Base-by-base conservation (phyloP, 2,113 vertebrate genomes). In the Periophthalmus modestus region DNA sequence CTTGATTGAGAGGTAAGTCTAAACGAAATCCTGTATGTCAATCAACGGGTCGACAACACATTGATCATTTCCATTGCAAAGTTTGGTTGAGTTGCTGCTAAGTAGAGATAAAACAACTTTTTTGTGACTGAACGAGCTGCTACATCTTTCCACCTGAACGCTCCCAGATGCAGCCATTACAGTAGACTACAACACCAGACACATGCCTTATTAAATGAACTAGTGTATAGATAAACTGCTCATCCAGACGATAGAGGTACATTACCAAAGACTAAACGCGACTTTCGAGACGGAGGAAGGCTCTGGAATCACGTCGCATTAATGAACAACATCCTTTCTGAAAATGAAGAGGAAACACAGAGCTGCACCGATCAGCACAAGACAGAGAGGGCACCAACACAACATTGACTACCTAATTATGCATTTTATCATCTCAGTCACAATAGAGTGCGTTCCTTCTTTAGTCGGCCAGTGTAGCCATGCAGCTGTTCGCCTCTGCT, bases 401-500 rank as follows among this genome's bases (percentile, higher is more conserved):
- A 87, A 90, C 88, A 86, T 84, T 88, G 88, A 88, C 88, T 86
- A 82, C 77, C 93, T 89, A 92, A 91, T 91, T 90, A 90, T 91
- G 89, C 89, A 89, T 92, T 92, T 93, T 90, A 93, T 93, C 90
- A 94, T 92, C 92, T 88, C 91, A 86, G 89, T 91, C 88, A 90
- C 91, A 92, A 94, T 88, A 91, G 88, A 92, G 88, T 85, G 88
- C 83, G 82, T 87, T 84, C 75, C 77, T 70, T 82, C 82, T 89
- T 84, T 76, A 75, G 84, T 87, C 90, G 87, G 80, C 90, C 79
- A 71, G 78, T 83, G 89, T 86, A 91, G 90, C 87, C 84, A 84
- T 92, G 84, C 94, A 94, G 95, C 91, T 92, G 91, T 91, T 93
- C 87, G 85, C 87, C 87, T 61, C 86, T 79, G 87, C 85, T 93